phyloP scores from a whole-genome alignment of 2,113 vertebrate species.

The Myiozetetes cayanensis region DNA sequence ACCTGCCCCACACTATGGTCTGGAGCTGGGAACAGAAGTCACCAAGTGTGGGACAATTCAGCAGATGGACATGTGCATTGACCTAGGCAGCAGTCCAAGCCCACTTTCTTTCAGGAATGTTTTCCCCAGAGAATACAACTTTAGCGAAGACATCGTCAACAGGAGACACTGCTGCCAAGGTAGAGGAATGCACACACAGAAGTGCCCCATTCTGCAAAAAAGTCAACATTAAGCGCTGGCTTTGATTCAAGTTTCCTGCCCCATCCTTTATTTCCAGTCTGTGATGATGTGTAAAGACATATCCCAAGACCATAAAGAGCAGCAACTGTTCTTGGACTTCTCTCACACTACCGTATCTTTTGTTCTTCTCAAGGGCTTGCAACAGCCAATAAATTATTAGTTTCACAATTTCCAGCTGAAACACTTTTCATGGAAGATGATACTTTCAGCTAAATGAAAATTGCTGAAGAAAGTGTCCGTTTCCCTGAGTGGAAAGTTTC shows the following conservation, averaged over 20 bases:
- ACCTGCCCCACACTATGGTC: background rate
- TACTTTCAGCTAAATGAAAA: background rate
- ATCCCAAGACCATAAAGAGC: background rate
- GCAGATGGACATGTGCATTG: background rate
- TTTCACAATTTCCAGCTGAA: slow-evolving; percentile 15
- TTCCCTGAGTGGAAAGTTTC: background rate
- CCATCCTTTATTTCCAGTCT: background rate
- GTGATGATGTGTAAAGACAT: background rate
- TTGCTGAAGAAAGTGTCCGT: background rate
- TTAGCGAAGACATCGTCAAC: background rate
- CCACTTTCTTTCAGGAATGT: background rate
- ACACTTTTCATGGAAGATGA: slow-evolving; percentile 9
- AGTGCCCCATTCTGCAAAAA: background rate
- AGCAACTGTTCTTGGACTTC: background rate
- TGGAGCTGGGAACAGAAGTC: background rate
- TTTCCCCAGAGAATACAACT: background rate
- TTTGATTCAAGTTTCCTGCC: background rate
- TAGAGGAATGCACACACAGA: background rate
- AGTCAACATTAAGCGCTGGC: background rate
- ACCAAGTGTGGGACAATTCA: background rate
- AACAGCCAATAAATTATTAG: slow-evolving; percentile 20
- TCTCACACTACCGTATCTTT: background rate
- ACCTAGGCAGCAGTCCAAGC: background rate
- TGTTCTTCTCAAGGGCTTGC: slow-evolving; percentile 4
- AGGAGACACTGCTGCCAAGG: background rate